phyloP scores from a whole-genome alignment of 2,113 vertebrate genomes.

The Isurus oxyrinchus region DNA sequence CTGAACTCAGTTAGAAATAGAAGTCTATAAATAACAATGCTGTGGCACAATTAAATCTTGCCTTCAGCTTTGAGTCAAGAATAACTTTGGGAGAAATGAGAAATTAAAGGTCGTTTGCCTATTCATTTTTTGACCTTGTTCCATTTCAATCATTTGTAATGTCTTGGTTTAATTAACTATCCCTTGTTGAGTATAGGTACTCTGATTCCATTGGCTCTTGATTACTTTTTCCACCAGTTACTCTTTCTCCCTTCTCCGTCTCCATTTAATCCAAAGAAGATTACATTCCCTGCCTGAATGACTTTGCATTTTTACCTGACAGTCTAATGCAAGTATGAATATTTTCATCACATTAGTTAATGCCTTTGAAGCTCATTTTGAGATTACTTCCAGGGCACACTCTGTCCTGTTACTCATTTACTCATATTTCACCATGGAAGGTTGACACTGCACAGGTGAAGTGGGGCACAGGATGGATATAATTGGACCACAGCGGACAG shows the following conservation, averaged over 20 bases:
- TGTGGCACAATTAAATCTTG: neutral
- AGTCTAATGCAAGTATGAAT: neutral
- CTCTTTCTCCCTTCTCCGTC: neutral
- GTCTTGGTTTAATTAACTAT: neutral
- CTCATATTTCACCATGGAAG: neutral
- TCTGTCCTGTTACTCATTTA: neutral
- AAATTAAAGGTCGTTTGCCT: neutral
- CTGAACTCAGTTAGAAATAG: neutral
- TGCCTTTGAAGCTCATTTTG: neutral
- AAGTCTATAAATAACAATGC: neutral
- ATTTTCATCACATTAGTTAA: neutral
- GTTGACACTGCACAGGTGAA: neutral
- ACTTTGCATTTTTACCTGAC: neutral
- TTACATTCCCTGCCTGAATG: neutral
- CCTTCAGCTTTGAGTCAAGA: neutral
- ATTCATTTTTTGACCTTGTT: neutral
- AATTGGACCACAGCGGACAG: neutral
- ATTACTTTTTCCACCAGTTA: neutral
- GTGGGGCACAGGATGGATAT: neutral
- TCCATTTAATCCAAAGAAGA: neutral
- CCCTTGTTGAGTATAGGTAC: neutral
- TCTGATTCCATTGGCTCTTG: neutral
- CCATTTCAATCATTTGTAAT: neutral
- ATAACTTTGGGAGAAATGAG: neutral
- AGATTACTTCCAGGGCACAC: neutral